phyloP scores from a whole-genome alignment of 2,113 vertebrate species.

The Corythornis madagascariensis region DNA sequence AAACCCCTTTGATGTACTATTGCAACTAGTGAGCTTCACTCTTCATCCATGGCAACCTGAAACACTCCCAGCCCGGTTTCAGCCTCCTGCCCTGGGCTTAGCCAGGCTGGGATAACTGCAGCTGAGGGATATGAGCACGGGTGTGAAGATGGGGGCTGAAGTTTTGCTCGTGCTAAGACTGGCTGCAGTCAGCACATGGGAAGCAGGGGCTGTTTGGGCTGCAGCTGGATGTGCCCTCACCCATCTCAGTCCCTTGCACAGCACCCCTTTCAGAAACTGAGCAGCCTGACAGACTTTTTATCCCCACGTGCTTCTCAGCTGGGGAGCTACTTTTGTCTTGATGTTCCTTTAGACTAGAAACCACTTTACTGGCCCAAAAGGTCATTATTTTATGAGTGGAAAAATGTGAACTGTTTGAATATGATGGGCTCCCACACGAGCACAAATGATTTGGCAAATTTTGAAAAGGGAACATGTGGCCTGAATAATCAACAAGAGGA shows the following conservation, averaged over 20 bases:
- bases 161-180: neutral
- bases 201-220: neutral
- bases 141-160: neutral
- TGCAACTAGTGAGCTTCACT: neutral
- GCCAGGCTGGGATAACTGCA: neutral
- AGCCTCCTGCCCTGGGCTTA: neutral
- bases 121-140: neutral
- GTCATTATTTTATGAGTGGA: neutral
- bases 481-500: conserved; percentile 63
- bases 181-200: neutral
- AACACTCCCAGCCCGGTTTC: neutral
- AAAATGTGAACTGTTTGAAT: conserved; percentile 26
- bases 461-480: conserved; percentile 58
- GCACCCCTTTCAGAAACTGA: neutral
- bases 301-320: accelerated
- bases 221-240: neutral
- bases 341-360: neutral
- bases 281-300: neutral
- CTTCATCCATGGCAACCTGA: neutral
- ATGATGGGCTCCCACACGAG: neutral
- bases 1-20: neutral
- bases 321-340: neutral
- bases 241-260: accelerated
- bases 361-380: neutral
- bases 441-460: conserved; percentile 54